Conservation (phyloP, 2,797 vertebrate species). For the Macropus fuliginosus region DNA sequence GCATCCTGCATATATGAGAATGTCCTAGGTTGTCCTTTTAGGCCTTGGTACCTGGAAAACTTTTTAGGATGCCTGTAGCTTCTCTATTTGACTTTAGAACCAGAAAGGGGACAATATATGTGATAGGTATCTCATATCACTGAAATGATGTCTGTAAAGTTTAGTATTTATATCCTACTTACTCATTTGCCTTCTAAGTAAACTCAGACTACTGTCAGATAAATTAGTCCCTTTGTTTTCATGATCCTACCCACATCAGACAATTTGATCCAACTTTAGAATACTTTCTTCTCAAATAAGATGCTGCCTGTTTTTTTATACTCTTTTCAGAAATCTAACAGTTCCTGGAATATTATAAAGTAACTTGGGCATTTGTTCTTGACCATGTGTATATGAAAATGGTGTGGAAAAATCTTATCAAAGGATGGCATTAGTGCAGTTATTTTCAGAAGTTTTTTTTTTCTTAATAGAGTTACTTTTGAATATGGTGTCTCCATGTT, state of each 20-base stretch:
- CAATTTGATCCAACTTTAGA: neutral
- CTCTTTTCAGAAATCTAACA: neutral
- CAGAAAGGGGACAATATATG: neutral
- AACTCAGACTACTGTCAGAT: neutral
- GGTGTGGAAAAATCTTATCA: neutral
- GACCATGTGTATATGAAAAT: neutral
- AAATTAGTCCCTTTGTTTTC: neutral
- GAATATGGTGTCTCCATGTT: neutral
- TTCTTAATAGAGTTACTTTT: neutral
- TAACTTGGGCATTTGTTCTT: slow-evolving; percentile 10
- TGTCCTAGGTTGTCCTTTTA: neutral
- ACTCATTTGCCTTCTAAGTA: neutral
- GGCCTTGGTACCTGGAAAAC: slow-evolving; percentile 21
- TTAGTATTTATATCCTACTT: neutral
- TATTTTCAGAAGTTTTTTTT: slow-evolving; percentile 29
- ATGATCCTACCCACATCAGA: neutral
- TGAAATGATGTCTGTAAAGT: neutral
- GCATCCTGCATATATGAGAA: neutral
- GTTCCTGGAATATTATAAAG: neutral
- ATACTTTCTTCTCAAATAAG: neutral
- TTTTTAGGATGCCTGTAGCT: slow-evolving; percentile 4
- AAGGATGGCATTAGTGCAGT: neutral
- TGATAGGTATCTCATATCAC: neutral
- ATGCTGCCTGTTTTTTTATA: neutral
- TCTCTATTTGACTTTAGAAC: slow-evolving; percentile 20